Base-by-base conservation (phyloP, 2,888 invertebrate genomes). In the Troides aeacus region DNA sequence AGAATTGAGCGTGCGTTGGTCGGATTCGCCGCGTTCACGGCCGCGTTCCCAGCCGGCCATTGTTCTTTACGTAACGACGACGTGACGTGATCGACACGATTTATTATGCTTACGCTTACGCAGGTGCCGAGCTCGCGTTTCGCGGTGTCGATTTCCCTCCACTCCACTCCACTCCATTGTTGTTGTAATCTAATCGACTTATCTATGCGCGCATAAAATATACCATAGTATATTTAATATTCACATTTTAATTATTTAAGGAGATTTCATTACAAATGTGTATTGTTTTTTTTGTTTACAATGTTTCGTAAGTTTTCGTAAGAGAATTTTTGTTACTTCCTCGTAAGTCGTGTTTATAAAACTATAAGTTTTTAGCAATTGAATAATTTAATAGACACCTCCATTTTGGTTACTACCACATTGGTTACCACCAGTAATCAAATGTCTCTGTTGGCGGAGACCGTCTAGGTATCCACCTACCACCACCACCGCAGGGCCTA, bases 11-110 rank as follows among this genome's bases (percentile, higher is more conserved):
- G 66, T 72, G 72, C 72, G 70, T 72, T 61, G 72, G 70, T 71
- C 63, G 72, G 79, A 87, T 86, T 86, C 86, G 80, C 81, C 84
- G 84, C 88, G 87, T 88, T 85, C 87, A 86, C 81, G 87, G 87
- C 84, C 88, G 87, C 87, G 86, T 86, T 88, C 87, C 80, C 88
- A 85, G 82, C 81, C 87, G 85, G 84, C 85, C 86, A 90, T 90
- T 90, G 89, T 90, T 89, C 87, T 88, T 88, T 88, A 87, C 87
- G 86, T 89, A 89, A 89, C 83, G 82, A 77, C 77, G 77, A 82
- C 84, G 84, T 84, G 85, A 83, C 83, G 79, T 72, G 74, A 58
- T 61, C 69, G 64, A 69, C 69, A 65, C 64, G 74, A 79, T 75
- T 83, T 83, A 84, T 84, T 85, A 84, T 84, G 83, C 82, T 81